Base-by-base conservation (phyloP, 2,113 vertebrate genomes). In the human (Homo sapiens) region DNA sequence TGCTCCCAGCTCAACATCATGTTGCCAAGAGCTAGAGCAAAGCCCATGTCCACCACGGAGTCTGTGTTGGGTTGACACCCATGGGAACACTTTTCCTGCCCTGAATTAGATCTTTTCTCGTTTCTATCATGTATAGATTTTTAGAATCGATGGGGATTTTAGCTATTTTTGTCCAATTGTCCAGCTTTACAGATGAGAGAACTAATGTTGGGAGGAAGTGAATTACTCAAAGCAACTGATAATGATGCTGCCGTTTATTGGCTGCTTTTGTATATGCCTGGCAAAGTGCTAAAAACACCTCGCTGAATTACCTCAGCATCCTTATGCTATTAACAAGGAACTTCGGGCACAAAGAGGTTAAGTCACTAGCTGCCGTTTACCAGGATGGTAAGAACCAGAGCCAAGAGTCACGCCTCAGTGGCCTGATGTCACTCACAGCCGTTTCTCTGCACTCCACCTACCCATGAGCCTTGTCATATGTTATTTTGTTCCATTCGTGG, bases 391-490 rank as follows among this genome's bases (percentile, higher is more conserved):
- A 17, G n/a, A 23, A 2, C 11, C 0, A 1, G 72, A 76, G 73
- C 70, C 5, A 2, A 23, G 55, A 55, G 10, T 14, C 73, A 0
- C 0, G 1, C 12, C 12, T n/a, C 45, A 8, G 8, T 3, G 18
- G 43, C 17, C 45, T 6, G 2, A 6, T 1, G 0, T 9, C 48
- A 0, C 0, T 6, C 3, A 1, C 38, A 0, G 14, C 1, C 8
- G 35, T 17, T 20, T 20, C 40, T 2, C 57, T 43, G 43, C 7
- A 10, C 50, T 22, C 6, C 0, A 1, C 8, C 57, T 27, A 18
- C 12, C 59, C 0, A 1, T 18, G 23, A 57, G 12, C 13, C 35
- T 35, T 18, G 13, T 8, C 38, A 4, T 16, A 8, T 13, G 5
- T 27, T 18, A 1, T 70, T 75, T 32, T 38, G 52, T 64, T 55